Evolutionary conservation across 2,888 invertebrate species (phyloP), one percentile per base, ranked within the genome.

Genomic region (Lasioglossum figueresi): DNA sequence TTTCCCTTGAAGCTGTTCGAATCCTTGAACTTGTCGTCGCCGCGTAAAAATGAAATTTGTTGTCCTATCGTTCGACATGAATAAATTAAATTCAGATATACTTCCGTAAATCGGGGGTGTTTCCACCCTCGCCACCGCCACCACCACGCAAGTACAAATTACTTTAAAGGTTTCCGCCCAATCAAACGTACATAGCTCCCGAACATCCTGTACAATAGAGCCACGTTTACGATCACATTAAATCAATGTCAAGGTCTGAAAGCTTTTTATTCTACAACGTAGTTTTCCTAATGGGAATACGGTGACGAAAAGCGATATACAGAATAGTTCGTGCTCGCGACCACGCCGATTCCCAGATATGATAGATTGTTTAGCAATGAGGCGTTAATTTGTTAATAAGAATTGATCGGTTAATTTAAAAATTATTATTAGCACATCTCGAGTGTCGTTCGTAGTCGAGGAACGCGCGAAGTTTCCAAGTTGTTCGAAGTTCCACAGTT

Each of bases 171-270:
- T 19, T 48, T 31, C n/a, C 45, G 4, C 45, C 31, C 31, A 23
- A 48, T 72, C 31, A 48, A 16, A 8, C 31, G 31, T 48, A 48
- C 19, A 19, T 19, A 27, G 4, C 45, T 68, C 68, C 37, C 27
- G 59, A 59, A 31, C 27, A 59, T 74, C 76, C 63, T 63, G 43
- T 76, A 63, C 76, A 16, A 76, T 76, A 76, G 34, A 76, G 76
- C 76, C 76, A 76, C 76, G 76, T 76, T 63, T 40, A 40, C 76
- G 31, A 12, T 6, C 43, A 45, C 27, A 45, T 37, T 34, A 23
- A 48, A 59, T 43, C 75, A 75, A 83, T 83, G 48, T 31, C 71
- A 82, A 75, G 82, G 82, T 71, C 59, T 48, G 14, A 5, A n/a
- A 19, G 40, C 43, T 83, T 75, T 75, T 63, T 74, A 34, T 63